phyloP scores from a whole-genome alignment of 2,888 invertebrate species.

The Polydrusus pterygomalis region DNA sequence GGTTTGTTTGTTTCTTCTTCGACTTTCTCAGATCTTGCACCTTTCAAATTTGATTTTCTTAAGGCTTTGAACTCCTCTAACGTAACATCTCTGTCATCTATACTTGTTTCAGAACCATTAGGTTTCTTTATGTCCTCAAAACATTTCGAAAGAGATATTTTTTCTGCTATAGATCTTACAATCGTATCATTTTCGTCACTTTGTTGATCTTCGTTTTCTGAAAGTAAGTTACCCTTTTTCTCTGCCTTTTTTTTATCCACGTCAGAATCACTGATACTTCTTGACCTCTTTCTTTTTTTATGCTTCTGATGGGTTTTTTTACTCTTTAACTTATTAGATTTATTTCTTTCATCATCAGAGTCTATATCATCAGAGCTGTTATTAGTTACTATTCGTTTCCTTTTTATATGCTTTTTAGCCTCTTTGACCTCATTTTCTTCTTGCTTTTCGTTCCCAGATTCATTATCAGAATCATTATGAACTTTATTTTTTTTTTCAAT shows the following conservation, averaged over 20 bases:
- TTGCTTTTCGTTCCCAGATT: background rate
- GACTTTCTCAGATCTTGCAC: background rate
- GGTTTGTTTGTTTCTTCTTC: background rate
- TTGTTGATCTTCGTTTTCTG: background rate
- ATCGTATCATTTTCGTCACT: slow-evolving; percentile 14
- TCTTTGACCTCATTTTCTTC: background rate
- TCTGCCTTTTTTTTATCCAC: background rate
- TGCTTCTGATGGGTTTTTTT: background rate
- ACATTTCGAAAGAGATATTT: slow-evolving; percentile 3
- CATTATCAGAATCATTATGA: background rate
- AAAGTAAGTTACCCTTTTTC: background rate
- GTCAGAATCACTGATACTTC: background rate
- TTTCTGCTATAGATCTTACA: background rate
- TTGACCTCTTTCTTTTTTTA: background rate
- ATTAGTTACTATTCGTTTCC: no score
- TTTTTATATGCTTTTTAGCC: background rate
- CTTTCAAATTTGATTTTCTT: background rate
- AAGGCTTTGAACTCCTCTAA: slow-evolving; percentile 2
- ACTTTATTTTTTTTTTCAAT: background rate
- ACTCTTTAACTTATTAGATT: background rate
- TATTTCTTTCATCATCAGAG: no score
- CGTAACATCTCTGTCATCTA: background rate
- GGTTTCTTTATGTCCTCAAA: background rate
- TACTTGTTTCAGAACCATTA: background rate
- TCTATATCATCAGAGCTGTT: no score